Evolutionary conservation across 2,113 vertebrate genomes (phyloP).

Genomic region (Siniperca chuatsi): DNA sequence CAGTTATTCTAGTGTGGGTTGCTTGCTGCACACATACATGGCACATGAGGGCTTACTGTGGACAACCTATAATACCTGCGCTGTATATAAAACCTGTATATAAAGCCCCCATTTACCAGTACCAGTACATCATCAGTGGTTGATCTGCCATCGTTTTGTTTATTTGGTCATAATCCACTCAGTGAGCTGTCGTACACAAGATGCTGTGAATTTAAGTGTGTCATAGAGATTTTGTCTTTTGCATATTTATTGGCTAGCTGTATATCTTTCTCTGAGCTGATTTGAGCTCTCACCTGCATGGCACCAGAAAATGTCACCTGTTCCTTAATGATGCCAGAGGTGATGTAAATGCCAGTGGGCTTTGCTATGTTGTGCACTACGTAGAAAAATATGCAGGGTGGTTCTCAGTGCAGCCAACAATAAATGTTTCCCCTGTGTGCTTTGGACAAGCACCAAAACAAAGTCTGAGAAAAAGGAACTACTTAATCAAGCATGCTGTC

Average conservation of each 20-base stretch:
- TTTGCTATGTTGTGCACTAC: not conserved
- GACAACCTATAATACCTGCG: not conserved
- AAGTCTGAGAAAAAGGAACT: constrained; percentile 60
- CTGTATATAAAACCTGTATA: too few species aligned
- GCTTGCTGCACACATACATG: not conserved
- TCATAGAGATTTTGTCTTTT: not conserved
- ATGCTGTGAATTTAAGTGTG: not conserved
- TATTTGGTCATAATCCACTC: not conserved
- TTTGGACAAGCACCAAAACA: constrained; percentile 68
- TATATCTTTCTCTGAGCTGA: not conserved
- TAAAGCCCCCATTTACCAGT: not conserved
- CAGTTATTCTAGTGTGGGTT: not conserved
- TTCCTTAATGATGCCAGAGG: not conserved
- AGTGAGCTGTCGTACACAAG: not conserved
- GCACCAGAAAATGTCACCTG: not conserved
- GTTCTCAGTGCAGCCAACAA: constrained; percentile 7
- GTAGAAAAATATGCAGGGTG: not conserved
- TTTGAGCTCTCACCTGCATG: constrained; percentile 17
- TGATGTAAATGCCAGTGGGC: not conserved
- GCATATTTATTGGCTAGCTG: not conserved
- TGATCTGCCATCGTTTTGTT: not conserved
- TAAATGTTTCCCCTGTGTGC: constrained; percentile 35
- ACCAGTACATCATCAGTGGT: not conserved
- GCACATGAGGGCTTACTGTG: not conserved
- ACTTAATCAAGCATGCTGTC: constrained; percentile 58